Conservation (phyloP, 2,113 vertebrate species). For the Chamaea fasciata region DNA sequence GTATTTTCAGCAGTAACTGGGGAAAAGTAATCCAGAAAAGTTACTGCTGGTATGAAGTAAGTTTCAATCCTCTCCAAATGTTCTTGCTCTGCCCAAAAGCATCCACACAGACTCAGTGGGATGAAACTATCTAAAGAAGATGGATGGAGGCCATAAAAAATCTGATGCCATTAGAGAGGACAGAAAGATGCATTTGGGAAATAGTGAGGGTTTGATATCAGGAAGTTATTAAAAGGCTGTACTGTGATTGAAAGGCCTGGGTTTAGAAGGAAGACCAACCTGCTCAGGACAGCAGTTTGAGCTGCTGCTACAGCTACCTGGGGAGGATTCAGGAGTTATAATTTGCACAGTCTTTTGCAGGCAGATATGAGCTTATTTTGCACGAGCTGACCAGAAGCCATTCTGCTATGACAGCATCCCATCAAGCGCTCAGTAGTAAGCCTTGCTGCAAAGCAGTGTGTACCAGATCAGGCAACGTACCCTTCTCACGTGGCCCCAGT, state of each 20-base stretch:
- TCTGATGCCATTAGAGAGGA: neutral
- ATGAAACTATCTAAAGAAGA: neutral
- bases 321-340: neutral
- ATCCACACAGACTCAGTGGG: neutral
- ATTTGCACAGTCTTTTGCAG: slow-evolving; percentile 35
- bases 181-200: neutral
- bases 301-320: neutral
- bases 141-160: slow-evolving; percentile 3
- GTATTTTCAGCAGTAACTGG: neutral
- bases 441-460: slow-evolving; percentile 28
- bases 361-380: slow-evolving; percentile 49
- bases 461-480: neutral
- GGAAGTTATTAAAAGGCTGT: neutral
- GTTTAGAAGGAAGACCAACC: neutral
- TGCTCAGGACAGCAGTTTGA: neutral
- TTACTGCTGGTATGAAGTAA: neutral
- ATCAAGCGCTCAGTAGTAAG: neutral
- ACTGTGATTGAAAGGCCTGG: neutral
- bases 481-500: slow-evolving; percentile 12
- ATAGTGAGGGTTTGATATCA: neutral
- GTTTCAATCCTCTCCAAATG: neutral
- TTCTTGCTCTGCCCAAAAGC: neutral
- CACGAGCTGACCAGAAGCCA: slow-evolving; percentile 29
- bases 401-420: neutral
- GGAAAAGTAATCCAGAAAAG: neutral